Base-by-base conservation (phyloP, 2,113 vertebrate species). In the Crotalus tigris region DNA sequence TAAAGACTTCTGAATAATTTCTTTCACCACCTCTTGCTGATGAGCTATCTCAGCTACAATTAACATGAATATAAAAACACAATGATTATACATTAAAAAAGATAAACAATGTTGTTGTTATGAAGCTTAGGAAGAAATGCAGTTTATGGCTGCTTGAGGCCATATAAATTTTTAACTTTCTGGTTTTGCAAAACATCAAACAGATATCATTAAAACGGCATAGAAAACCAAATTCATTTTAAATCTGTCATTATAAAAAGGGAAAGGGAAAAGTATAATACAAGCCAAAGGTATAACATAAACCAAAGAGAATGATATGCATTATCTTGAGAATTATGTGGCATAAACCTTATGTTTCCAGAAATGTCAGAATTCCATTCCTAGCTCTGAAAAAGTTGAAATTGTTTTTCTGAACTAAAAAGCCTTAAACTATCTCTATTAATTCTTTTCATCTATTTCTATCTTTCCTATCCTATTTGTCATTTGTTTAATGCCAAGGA, bases 61-160 rank as follows among this genome's bases (percentile, higher is more conserved):
- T 95, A 95, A 93, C 59, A 88, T 0, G n/a, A 96, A 44, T 89
- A n/a, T 4, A 90, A 88, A 94, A 6, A 75, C 0, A 0, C 44
- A 64, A 94, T 0, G 5, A 93, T 89, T 33, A 69, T 87, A 57
- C 26, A 87, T 87, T 94, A 94, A 91, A 90, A 4, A 89, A 39
- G 94, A 94, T 90, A 90, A 97, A 94, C 92, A 94, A 93, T 95
- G 96, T 96, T 97, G 96, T 95, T 94, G 55, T 93, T 93, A 24
- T 90, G 94, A 87, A 88, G 90, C 0, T 5, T 93, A 23, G 39
- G 93, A 94, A 89, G 92, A 96, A 94, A 94, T 92, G 94, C 29
- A n/a, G 87, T 91, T 92, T 96, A 94, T 81, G 92, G 88, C 26
- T 55, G 92, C 97, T 94, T 19, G 1, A 33, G 93, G 93, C 69